phyloP scores from a whole-genome alignment of 2,113 vertebrate genomes.

The Bambusicola thoracicus region DNA sequence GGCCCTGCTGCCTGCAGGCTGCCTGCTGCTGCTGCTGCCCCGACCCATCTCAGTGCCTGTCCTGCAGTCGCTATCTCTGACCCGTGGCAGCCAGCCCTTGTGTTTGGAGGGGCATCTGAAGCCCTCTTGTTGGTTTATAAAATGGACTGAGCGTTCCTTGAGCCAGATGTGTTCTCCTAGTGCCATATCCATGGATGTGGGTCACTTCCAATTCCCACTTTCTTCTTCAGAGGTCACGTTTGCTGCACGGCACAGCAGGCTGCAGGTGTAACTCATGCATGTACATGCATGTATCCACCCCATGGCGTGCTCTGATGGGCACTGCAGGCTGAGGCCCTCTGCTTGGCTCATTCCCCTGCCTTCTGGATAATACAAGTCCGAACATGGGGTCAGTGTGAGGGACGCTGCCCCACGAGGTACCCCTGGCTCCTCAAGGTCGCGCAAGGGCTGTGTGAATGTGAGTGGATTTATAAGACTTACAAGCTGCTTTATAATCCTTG shows the following conservation, averaged over 20 bases:
- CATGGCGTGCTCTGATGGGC: rapidly evolving
- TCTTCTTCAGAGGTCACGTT: background rate
- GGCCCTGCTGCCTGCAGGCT: background rate
- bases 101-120: background rate
- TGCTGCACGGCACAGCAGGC: background rate
- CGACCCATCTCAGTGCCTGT: rapidly evolving
- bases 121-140: background rate
- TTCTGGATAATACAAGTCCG: background rate
- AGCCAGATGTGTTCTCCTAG: background rate
- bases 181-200: background rate
- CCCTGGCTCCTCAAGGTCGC: background rate
- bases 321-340: no score
- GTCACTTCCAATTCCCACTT: background rate
- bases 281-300: background rate
- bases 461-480: background rate
- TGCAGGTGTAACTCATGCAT: rapidly evolving
- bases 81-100: background rate
- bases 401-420: rapidly evolving
- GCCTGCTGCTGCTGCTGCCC: background rate
- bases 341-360: no score
- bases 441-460: rapidly evolving
- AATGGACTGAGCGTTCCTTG: background rate
- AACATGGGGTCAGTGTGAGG: rapidly evolving
- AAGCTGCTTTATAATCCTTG: constrained; percentile 36
- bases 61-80: background rate